Percentiles rank a stretch among this genome's conserved stretches.
Conservation (phyloP, 37 sponge, comb jelly and placozoan species). For the Bolinopsis microptera region DNA sequence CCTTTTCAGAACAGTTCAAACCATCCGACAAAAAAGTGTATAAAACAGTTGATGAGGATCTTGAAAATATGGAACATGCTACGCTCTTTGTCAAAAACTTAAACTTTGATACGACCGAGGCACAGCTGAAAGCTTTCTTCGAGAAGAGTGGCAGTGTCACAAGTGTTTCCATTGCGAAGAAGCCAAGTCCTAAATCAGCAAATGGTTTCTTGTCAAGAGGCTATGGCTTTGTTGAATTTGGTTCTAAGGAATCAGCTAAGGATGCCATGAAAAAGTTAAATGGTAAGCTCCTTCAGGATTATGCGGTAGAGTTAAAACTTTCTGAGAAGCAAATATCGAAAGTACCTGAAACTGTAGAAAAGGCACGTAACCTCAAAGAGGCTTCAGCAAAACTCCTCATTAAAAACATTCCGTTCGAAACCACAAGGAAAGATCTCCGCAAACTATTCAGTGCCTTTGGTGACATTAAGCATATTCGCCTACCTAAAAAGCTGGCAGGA, state of each 20-base stretch:
- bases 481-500: slow-evolving; percentile 83
- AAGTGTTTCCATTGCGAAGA: slow-evolving; percentile 70
- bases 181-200: slow-evolving; percentile 73
- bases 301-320: slow-evolving; percentile 82
- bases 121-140: slow-evolving; percentile 71
- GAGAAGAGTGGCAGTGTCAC: slow-evolving; percentile 53
- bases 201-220: slow-evolving; percentile 83
- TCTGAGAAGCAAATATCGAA: slow-evolving; percentile 65
- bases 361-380: slow-evolving; percentile 16
- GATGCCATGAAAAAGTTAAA: slow-evolving; percentile 85
- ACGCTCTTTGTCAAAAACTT: slow-evolving; percentile 95
- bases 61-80: slow-evolving; percentile 49
- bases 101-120: slow-evolving; percentile 85
- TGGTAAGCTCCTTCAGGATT: slow-evolving; percentile 75
- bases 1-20: slow-evolving; percentile 60
- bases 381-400: slow-evolving; percentile 79
- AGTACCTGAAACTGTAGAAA: slow-evolving; percentile 36
- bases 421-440: slow-evolving; percentile 78
- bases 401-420: slow-evolving; percentile 94
- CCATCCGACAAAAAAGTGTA: slow-evolving; percentile 48
- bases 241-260: slow-evolving; percentile 67
- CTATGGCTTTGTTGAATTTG: slow-evolving; percentile 92
- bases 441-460: slow-evolving; percentile 89
- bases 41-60: background rate
- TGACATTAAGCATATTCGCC: slow-evolving; percentile 80